These are phyloP conservation scores for Zosterops pallidus DNA, from an alignment of 2,113 vertebrate genomes.

Conservation along the genomic window DNA sequence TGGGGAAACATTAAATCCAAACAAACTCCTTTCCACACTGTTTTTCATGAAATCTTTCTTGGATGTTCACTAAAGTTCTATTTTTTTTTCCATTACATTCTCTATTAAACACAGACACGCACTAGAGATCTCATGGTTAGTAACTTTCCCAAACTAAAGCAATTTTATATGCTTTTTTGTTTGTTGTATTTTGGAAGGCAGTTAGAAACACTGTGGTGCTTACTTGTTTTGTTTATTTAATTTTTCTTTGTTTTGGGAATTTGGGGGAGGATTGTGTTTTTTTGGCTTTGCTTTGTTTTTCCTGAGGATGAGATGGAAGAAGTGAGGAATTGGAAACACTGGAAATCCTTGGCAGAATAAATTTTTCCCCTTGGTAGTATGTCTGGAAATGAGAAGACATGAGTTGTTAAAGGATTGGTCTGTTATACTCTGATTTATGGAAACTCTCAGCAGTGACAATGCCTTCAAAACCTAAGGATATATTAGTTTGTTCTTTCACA, in stretches of 20 bases:
- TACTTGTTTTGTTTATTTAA: neutral
- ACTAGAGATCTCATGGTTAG: neutral
- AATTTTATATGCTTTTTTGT: neutral
- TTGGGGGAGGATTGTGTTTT: neutral
- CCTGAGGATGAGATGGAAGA: neutral
- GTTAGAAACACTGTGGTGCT: neutral
- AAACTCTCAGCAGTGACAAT: neutral
- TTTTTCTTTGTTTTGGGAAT: neutral
- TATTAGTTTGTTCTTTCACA: neutral
- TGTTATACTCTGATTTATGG: neutral
- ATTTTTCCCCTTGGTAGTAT: neutral
- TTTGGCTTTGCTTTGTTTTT: neutral
- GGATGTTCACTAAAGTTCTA: slow-evolving; percentile 24
- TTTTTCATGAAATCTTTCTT: slow-evolving; percentile 56
- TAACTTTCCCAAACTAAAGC: slow-evolving; percentile 4
- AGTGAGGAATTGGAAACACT: neutral
- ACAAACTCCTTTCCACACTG: slow-evolving; percentile 45
- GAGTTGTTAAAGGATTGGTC: neutral
- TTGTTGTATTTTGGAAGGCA: neutral
- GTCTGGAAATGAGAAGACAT: neutral
- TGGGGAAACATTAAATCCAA: slow-evolving; percentile 54
- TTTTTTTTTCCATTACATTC: slow-evolving; percentile 32
- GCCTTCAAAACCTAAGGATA: neutral
- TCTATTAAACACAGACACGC: neutral
- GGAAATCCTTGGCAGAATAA: neutral